Evolutionary conservation across 92 coral and sea anemone genomes (phyloP).

Genomic region (Parazoanthus darwini): DNA sequence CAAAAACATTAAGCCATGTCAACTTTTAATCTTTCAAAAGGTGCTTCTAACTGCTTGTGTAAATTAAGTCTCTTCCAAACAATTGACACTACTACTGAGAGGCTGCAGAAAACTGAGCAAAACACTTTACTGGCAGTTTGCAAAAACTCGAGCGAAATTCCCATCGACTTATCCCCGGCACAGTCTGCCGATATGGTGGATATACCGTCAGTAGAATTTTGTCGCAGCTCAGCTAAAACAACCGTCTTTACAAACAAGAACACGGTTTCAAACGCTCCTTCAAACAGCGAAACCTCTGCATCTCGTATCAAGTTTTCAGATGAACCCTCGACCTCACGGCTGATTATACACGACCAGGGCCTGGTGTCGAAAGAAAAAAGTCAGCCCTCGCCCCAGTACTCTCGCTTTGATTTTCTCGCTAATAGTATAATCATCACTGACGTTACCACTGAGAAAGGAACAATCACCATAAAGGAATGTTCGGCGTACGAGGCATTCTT

Average conservation of each 20-base stretch:
- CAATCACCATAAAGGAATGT: slow-evolving; percentile 93
- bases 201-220: slow-evolving; percentile 6
- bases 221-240: slow-evolving; percentile 10
- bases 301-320: slow-evolving; percentile 15
- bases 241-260: slow-evolving; percentile 1
- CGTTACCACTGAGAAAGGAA: slow-evolving; percentile 94
- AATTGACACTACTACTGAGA: not conserved
- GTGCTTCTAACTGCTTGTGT: too few relatives aligned
- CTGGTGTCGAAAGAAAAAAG: slow-evolving; percentile 47
- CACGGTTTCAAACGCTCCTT: not conserved
- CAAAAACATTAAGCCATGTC: too few relatives aligned
- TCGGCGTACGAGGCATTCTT: slow-evolving; percentile 96
- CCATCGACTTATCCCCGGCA: not conserved
- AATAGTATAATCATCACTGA: slow-evolving; percentile 95
- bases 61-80: too few relatives aligned
- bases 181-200: not conserved
- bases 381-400: slow-evolving; percentile 61
- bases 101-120: not conserved
- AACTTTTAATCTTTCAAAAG: too few relatives aligned
- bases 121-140: not conserved
- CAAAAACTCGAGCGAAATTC: slow-evolving; percentile 2
- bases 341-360: slow-evolving; percentile 33
- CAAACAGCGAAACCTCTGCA: slow-evolving; percentile 5
- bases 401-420: slow-evolving; percentile 89
- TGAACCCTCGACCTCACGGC: slow-evolving; percentile 35